These are phyloP conservation scores for Myripristis jacobus DNA, from an alignment of 2,797 vertebrate genomes.

Conservation along the genomic window DNA sequence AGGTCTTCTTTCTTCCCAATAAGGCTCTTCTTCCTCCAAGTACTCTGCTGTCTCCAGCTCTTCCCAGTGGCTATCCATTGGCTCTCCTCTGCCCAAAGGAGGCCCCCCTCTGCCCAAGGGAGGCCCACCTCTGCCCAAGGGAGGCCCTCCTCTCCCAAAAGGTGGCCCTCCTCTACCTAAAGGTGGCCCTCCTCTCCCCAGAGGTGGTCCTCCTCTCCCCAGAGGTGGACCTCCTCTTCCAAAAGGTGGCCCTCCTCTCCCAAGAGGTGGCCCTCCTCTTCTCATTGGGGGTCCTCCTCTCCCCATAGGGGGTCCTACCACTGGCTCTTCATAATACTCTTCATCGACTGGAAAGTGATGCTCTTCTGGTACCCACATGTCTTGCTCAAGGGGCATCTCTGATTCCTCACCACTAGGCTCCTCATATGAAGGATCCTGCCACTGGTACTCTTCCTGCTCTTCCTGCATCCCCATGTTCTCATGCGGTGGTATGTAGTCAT, in stretches of 20 bases:
- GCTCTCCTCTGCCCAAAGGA: slow-evolving; percentile 79
- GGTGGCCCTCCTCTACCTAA: slow-evolving; percentile 58
- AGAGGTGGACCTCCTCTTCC: slow-evolving; percentile 12
- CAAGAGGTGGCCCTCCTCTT: slow-evolving; percentile 35
- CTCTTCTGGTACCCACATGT: slow-evolving; percentile 86
- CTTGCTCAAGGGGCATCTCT: slow-evolving; percentile 73
- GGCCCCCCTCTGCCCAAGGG: slow-evolving; percentile 59
- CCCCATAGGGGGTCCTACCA: slow-evolving; percentile 26
- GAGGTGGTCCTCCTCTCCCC: slow-evolving; percentile 67
- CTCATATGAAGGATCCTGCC: slow-evolving; percentile 83
- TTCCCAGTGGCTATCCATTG: slow-evolving; percentile 87
- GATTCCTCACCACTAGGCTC: slow-evolving; percentile 80
- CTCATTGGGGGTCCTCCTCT: slow-evolving; percentile 50
- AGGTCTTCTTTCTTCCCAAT: slow-evolving; percentile 88
- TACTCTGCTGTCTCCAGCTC: slow-evolving; percentile 85
- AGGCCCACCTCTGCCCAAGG: slow-evolving; percentile 60
- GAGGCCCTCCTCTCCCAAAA: slow-evolving; percentile 50
- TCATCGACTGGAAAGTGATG: slow-evolving; percentile 81
- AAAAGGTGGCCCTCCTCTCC: slow-evolving; percentile 3
- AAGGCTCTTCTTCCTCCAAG: slow-evolving; percentile 85
- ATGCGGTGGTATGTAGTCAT: slow-evolving; percentile 78
- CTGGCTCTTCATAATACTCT: slow-evolving; percentile 84
- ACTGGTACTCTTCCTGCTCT: slow-evolving; percentile 83
- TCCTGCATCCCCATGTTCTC: slow-evolving; percentile 75
- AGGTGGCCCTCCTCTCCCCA: slow-evolving; percentile 75